Percentiles rank a stretch among this genome's conserved stretches.
Evolutionary conservation across 2,888 invertebrate genomes (phyloP).

Genomic region (Zonitis immaculata): DNA sequence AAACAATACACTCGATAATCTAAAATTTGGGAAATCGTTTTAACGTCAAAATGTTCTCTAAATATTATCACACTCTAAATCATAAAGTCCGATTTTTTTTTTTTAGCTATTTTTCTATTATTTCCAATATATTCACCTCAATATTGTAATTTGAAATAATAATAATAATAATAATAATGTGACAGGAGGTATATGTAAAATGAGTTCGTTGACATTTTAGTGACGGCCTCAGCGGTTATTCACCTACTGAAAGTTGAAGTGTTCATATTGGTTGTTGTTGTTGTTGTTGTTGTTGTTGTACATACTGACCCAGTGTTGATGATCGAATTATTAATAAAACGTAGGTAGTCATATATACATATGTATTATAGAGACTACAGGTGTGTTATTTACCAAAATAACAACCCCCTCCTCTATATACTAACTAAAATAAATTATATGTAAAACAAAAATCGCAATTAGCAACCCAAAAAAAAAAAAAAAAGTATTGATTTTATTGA

Average conservation of each 20-base stretch:
- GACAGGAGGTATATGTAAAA: slow-evolving; percentile 18
- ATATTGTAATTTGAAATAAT: neutral
- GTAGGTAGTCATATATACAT: neutral
- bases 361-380: too few species aligned
- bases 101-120: neutral
- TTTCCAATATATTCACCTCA: too few species aligned
- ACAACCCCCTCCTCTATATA: too few species aligned
- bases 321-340: slow-evolving; percentile 7
- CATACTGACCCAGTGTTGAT: slow-evolving; percentile 32
- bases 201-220: slow-evolving; percentile 43
- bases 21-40: too few species aligned
- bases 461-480: too few species aligned
- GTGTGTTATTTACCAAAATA: too few species aligned
- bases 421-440: too few species aligned
- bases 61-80: too few species aligned
- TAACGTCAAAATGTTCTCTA: too few species aligned
- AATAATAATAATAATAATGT: neutral
- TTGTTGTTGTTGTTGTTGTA: slow-evolving; percentile 22
- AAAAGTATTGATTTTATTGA: neutral
- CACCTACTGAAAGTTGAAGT: slow-evolving; percentile 45
- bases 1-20: too few species aligned
- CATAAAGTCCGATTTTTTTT: too few species aligned
- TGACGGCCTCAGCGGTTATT: slow-evolving; percentile 40
- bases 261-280: slow-evolving; percentile 26
- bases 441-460: neutral